Evolutionary conservation across 2,797 vertebrate species (phyloP).

Genomic region (Calcarius lapponicus): DNA sequence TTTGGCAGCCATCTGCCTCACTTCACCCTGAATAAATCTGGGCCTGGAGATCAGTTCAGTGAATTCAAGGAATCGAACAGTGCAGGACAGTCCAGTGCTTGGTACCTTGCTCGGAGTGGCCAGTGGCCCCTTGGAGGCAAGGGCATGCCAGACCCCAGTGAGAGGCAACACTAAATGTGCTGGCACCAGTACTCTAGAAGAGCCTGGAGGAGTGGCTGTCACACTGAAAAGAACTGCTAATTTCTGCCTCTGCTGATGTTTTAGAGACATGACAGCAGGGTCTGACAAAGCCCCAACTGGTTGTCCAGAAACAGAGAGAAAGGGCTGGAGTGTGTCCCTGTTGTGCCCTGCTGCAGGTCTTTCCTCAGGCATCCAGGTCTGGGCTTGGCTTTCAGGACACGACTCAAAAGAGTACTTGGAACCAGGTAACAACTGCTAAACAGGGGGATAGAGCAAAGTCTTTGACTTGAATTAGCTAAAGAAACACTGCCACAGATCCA

Average conservation of each 20-base stretch:
- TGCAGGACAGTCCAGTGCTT: not conserved
- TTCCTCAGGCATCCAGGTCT: not conserved
- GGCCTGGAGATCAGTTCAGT: not conserved
- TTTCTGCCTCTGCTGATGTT: not conserved
- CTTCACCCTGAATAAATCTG: not conserved
- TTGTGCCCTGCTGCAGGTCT: not conserved
- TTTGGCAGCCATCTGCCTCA: not conserved
- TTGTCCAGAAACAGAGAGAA: not conserved
- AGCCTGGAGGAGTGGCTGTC: not conserved
- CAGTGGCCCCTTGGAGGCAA: not conserved
- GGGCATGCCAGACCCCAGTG: not conserved
- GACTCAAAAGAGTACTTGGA: not conserved
- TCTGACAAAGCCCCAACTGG: not conserved
- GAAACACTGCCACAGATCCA: not conserved
- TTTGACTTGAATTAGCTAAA: not conserved
- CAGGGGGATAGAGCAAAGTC: accelerated
- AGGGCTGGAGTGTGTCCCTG: not conserved
- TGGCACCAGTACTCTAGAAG: not conserved
- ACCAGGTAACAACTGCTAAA: not conserved
- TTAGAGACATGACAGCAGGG: not conserved
- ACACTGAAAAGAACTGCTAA: not conserved
- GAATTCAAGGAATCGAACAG: not conserved
- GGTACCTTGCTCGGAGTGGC: not conserved
- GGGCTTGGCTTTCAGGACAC: accelerated
- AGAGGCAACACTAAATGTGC: not conserved